Percentiles rank a stretch among this genome's conserved stretches.
These are phyloP conservation scores for Drosophila nannoptera DNA, from an alignment of 1,140 invertebrate species.

Conservation along the genomic window DNA sequence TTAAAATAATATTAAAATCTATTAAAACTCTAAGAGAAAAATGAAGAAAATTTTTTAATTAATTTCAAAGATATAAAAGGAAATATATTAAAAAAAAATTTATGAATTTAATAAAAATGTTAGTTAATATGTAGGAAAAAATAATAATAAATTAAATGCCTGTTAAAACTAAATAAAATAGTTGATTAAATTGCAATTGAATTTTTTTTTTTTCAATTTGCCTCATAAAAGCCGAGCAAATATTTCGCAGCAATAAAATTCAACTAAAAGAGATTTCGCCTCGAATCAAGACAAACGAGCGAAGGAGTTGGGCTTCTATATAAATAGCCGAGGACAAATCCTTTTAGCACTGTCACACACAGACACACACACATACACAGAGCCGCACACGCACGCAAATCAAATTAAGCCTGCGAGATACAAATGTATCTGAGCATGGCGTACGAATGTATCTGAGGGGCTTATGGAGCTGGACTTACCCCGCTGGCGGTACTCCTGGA, in stretches of 20 bases:
- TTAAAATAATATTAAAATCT: too few species aligned
- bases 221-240: background rate
- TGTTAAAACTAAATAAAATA: too few species aligned
- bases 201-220: background rate
- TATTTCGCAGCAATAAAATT: slow-evolving; percentile 6
- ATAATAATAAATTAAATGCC: background rate
- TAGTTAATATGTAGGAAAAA: background rate
- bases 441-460: slow-evolving; percentile 41
- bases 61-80: too few species aligned
- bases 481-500: slow-evolving; percentile 72
- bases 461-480: slow-evolving; percentile 64
- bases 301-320: background rate
- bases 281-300: slow-evolving; percentile 41
- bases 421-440: slow-evolving; percentile 13
- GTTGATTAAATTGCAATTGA: too few species aligned
- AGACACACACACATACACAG: background rate
- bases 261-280: background rate
- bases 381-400: slow-evolving; percentile 13
- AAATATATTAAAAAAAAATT: too few species aligned
- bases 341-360: slow-evolving; percentile 15
- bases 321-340: slow-evolving; percentile 37
- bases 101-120: too few species aligned
- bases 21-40: too few species aligned
- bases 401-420: slow-evolving; percentile 25
- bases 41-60: too few species aligned